Conservation (phyloP, 2,888 invertebrate species). For the Galerucella pusilla region DNA sequence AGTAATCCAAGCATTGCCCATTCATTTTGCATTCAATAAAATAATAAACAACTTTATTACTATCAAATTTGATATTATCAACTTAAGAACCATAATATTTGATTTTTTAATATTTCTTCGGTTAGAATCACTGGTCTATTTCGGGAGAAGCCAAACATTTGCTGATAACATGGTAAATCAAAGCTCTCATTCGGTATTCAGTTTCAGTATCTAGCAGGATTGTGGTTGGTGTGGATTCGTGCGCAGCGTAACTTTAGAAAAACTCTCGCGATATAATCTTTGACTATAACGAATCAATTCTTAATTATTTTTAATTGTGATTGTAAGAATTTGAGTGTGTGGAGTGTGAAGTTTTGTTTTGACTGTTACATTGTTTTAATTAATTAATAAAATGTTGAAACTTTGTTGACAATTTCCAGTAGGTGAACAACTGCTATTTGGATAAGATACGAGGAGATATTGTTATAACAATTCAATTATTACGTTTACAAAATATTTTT, state of each 20-base stretch:
- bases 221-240: background rate
- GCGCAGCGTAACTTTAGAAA: background rate
- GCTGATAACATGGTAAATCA: slow-evolving; percentile 21
- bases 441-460: no score
- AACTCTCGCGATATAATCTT: background rate
- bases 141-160: slow-evolving; percentile 12
- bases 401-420: background rate
- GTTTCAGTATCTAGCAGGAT: slow-evolving; percentile 3
- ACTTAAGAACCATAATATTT: background rate
- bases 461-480: no score
- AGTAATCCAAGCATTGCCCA: background rate
- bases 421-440: background rate
- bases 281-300: background rate
- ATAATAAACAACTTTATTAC: background rate
- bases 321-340: background rate
- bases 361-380: background rate
- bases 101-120: background rate
- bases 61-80: background rate
- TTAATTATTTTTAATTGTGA: background rate
- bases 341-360: background rate
- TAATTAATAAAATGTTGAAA: background rate
- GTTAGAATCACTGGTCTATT: background rate
- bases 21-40: background rate
- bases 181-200: slow-evolving; percentile 13
- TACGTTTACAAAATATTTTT: no score